Base-by-base conservation (phyloP, 1,140 invertebrate species). In the Pseudomyrmex gracilis region DNA sequence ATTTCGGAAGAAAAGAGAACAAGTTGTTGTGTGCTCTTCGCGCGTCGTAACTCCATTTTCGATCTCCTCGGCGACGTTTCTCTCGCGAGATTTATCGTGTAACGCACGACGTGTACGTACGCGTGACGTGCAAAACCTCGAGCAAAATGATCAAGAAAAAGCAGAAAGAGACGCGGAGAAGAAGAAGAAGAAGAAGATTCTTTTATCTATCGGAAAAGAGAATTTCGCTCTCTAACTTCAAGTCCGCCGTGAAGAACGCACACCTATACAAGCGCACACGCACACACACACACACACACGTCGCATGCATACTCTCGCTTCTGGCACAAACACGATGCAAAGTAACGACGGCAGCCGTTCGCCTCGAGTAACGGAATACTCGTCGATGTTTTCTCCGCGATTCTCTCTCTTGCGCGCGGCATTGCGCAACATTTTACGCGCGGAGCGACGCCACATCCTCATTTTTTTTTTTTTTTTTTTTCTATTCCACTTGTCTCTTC, bases 281-380 rank as follows among this genome's bases (percentile, higher is more conserved):
- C 10, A n/a, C 53, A 83, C 2, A 61, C 13, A 61, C 43, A 43
- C 7, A n/a, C 45, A 22, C n/a, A 15, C 7, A n/a, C n/a, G n/a
- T 13, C 68, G 10, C 22, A 47, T n/a, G 17, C 67, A 24, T 22
- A 73, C 55, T 70, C 76, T 61, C 49, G 61, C 82, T 74, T 68
- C 47, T 60, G 60, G 53, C n/a, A 64, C 60, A 9, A 84, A 84
- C 70, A 77, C 71, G 86, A 82, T 47, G 80, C 80, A 15, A 87
- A 64, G 55, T 70, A 63, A 78, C 51, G 55, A 24, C 71, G 53
- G 51, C 68, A 82, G 87, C 82, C 85, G 82, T 87, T 87, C 86
- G 85, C 80, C 68, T 61, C 83, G 84, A 86, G 82, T 89, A 89
- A 89, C 87, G 87, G 87, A 89, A 88, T 86, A 83, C 87, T 83